Conservation (phyloP, 2,113 vertebrate species). For the Indicator indicator region DNA sequence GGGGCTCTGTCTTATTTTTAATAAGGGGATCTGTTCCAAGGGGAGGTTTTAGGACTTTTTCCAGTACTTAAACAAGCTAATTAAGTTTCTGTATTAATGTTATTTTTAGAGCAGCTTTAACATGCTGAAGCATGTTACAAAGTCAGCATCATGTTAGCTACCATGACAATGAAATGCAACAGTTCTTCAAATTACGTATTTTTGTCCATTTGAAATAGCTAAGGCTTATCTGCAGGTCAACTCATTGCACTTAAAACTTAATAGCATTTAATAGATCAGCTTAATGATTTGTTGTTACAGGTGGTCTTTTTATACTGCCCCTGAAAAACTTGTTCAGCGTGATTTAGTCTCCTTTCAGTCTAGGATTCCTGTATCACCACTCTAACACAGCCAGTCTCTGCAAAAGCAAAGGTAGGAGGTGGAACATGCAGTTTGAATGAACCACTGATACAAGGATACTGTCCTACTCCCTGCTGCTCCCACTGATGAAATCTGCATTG, state of each 20-base stretch:
- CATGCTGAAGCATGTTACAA: not conserved
- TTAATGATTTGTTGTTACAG: not conserved
- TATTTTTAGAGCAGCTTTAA: constrained; percentile 18
- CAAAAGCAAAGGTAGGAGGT: not conserved
- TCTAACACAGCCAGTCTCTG: not conserved
- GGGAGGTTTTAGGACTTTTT: not conserved
- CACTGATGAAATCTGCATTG: not conserved
- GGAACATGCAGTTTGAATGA: not conserved
- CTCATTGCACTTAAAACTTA: not conserved
- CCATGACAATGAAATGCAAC: not conserved
- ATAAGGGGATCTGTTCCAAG: constrained; percentile 13
- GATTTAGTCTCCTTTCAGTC: not conserved
- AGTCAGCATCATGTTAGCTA: not conserved
- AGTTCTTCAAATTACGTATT: not conserved
- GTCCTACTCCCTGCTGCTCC: not conserved
- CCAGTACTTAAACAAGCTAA: not conserved
- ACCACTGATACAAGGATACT: not conserved
- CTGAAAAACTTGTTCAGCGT: not conserved
- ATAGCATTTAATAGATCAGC: not conserved
- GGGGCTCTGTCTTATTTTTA: constrained; percentile 30
- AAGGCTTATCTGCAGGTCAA: not conserved
- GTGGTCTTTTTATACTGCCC: not conserved
- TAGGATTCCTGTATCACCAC: not conserved
- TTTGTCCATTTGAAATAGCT: not conserved
- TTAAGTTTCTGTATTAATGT: not conserved